Evolutionary conservation across 2,113 vertebrate species (phyloP).

Genomic region (Menidia beryllina): DNA sequence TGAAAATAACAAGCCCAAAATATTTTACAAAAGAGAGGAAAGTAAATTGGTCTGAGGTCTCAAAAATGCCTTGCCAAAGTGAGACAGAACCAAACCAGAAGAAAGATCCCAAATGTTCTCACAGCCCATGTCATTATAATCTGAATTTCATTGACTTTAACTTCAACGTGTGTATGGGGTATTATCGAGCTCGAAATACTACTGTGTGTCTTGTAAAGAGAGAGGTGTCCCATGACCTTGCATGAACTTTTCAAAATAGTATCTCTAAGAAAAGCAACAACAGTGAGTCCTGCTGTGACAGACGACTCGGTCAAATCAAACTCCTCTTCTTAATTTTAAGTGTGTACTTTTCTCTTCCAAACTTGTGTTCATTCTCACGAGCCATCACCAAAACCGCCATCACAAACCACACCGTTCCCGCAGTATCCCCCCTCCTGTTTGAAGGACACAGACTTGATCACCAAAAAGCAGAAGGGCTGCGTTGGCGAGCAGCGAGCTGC

Average conservation of each 20-base stretch:
- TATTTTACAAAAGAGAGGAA: not conserved
- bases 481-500: constrained; percentile 75
- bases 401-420: constrained; percentile 78
- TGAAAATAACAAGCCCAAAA: constrained; percentile 73
- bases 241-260: constrained; percentile 56
- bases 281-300: constrained; percentile 55
- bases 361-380: constrained; percentile 50
- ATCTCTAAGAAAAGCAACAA: constrained; percentile 1
- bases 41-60: constrained; percentile 33
- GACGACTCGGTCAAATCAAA: constrained; percentile 27
- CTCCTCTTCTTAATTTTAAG: constrained; percentile 45
- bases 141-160: not conserved
- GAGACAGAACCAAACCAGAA: not conserved
- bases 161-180: no score
- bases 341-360: constrained; percentile 38
- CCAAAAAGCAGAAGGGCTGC: constrained; percentile 75
- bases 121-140: no score
- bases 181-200: no score
- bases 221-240: constrained; percentile 57
- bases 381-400: constrained; percentile 54
- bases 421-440: constrained; percentile 55
- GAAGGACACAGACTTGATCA: constrained; percentile 70
- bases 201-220: not conserved
- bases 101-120: not conserved
- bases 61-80: constrained; percentile 21